These are phyloP conservation scores for Paedocypris sp. DNA, from an alignment of 2,113 vertebrate genomes.

Conservation along the genomic window DNA sequence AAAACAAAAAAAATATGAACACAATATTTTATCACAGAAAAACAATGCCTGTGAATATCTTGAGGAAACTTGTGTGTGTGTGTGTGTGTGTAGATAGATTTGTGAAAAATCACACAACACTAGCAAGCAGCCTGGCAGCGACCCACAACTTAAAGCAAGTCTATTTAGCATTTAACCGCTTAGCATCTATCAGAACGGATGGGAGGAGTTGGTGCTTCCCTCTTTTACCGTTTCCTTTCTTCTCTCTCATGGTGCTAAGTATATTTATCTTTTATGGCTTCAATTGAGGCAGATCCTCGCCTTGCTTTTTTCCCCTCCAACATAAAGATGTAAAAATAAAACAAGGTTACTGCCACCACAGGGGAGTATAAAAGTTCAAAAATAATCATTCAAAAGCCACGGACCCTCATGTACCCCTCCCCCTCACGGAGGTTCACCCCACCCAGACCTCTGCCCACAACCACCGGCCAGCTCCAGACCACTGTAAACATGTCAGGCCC, in stretches of 20 bases:
- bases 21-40: too few species aligned
- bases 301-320: slow-evolving; percentile 31
- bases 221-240: slow-evolving; percentile 11
- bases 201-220: slow-evolving; percentile 46
- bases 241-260: slow-evolving; percentile 47
- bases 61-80: too few species aligned
- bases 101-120: background rate
- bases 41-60: too few species aligned
- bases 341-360: slow-evolving; percentile 50
- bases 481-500: slow-evolving; percentile 66
- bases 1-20: too few species aligned
- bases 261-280: slow-evolving; percentile 60
- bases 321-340: slow-evolving; percentile 54
- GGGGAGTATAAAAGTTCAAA: slow-evolving; percentile 52
- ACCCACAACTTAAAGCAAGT: background rate
- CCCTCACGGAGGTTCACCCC: slow-evolving; percentile 54
- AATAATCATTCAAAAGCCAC: slow-evolving; percentile 58
- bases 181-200: background rate
- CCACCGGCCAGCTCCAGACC: slow-evolving; percentile 66
- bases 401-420: slow-evolving; percentile 52
- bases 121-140: background rate
- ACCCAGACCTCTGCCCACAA: slow-evolving; percentile 47
- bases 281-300: slow-evolving; percentile 57
- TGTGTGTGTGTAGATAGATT: too few species aligned
- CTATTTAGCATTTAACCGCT: background rate